A percentile compares a stretch with the other conserved stretches of the same genome.
phyloP scores from a whole-genome alignment of 2,888 invertebrate species.

The Pseudoips prasinana region DNA sequence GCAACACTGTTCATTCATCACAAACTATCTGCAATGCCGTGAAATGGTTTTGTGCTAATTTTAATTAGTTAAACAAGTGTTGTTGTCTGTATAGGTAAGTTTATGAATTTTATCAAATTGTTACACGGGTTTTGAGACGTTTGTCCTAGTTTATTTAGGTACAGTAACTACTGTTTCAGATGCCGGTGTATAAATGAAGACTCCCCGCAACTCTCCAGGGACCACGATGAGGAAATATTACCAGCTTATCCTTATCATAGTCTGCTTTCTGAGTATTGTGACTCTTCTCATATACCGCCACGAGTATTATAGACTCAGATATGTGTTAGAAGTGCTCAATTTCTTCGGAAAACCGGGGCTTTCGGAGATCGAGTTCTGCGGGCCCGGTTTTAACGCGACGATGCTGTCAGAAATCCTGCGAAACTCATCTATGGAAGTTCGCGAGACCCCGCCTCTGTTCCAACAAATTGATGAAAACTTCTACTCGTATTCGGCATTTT shows the following conservation, averaged over 20 bases:
- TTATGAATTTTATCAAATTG: no score
- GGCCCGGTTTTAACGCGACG: constrained; percentile 77
- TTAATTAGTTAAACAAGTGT: no score
- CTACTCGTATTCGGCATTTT: constrained; percentile 86
- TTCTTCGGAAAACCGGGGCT: constrained; percentile 89
- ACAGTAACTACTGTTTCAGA: constrained; percentile 30
- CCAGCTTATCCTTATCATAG: constrained; percentile 87
- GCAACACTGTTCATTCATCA: constrained; percentile 29
- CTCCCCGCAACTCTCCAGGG: constrained; percentile 57
- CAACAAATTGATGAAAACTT: constrained; percentile 84
- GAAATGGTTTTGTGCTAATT: constrained; percentile 16
- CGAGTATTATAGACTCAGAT: constrained; percentile 91
- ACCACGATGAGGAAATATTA: constrained; percentile 91
- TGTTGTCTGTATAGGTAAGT: no score
- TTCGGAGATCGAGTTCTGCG: constrained; percentile 76
- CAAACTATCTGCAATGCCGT: constrained; percentile 37
- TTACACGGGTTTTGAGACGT: no score
- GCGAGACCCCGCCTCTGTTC: constrained; percentile 86
- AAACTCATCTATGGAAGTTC: constrained; percentile 77
- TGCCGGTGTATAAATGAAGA: constrained; percentile 64
- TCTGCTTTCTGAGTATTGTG: constrained; percentile 87
- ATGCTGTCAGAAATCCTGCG: constrained; percentile 74
- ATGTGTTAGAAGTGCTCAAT: constrained; percentile 92
- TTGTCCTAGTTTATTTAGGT: no score
- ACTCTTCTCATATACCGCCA: constrained; percentile 91